Conservation (phyloP, 2,797 vertebrate species). For the Chiroxiphia lanceolata region DNA sequence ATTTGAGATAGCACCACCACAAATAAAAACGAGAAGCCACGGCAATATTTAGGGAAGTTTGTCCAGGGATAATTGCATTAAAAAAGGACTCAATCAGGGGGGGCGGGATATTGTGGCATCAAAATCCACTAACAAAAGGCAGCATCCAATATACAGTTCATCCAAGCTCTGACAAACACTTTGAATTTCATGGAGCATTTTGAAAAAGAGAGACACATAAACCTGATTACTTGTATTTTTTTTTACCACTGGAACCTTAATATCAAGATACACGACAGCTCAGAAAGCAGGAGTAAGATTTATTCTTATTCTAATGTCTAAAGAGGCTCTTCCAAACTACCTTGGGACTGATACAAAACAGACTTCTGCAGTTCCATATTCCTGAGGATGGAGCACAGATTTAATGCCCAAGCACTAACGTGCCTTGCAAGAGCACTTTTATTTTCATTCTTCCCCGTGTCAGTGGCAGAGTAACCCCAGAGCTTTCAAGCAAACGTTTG, state of each 20-base stretch:
- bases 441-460: not conserved
- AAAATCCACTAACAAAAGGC: not conserved
- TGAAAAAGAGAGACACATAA: not conserved
- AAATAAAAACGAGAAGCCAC: not conserved
- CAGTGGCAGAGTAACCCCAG: constrained; percentile 16
- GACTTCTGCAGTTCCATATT: not conserved
- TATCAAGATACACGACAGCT: not conserved
- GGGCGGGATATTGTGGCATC: not conserved
- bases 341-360: not conserved
- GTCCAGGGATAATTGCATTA: not conserved
- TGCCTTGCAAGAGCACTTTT: not conserved
- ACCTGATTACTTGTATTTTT: not conserved
- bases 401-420: not conserved
- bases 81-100: not conserved
- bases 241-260: not conserved
- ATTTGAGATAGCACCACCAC: not conserved
- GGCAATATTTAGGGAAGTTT: not conserved
- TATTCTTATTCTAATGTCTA: not conserved
- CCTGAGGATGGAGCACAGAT: not conserved
- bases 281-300: not conserved
- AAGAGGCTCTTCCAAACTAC: not conserved
- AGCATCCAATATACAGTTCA: not conserved
- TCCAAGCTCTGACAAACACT: not conserved
- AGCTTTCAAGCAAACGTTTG: constrained; percentile 19
- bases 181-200: not conserved